These are phyloP conservation scores for Andrena dorsata DNA, from an alignment of 2,888 invertebrate genomes.

Conservation along the genomic window DNA sequence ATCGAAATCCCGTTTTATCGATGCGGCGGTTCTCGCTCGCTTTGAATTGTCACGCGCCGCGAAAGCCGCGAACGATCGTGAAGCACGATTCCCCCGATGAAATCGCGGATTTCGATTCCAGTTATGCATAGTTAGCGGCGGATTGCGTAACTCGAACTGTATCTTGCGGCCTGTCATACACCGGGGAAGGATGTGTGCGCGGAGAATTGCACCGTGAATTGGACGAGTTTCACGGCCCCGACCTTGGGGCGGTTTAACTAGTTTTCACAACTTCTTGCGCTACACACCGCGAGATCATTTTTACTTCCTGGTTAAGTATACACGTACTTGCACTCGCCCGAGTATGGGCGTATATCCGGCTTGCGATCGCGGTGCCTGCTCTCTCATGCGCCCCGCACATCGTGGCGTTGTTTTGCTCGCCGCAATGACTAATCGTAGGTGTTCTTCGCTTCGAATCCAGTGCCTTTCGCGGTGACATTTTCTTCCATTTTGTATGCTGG, in stretches of 20 bases:
- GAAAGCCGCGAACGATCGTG: background rate
- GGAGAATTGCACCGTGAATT: conserved; percentile 70
- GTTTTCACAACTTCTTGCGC: conserved; percentile 73
- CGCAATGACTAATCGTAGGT: background rate
- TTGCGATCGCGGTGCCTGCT: conserved; percentile 24
- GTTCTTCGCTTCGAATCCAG: too few relatives aligned
- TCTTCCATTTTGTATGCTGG: too few relatives aligned
- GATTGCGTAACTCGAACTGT: conserved; percentile 55
- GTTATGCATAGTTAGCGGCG: conserved; percentile 30
- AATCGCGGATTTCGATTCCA: conserved; percentile 32
- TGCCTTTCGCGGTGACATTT: too few relatives aligned
- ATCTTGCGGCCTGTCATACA: conserved; percentile 52
- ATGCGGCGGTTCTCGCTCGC: background rate
- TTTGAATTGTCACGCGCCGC: background rate
- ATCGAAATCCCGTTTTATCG: background rate
- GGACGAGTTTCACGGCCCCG: conserved; percentile 74
- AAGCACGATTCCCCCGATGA: conserved; percentile 1
- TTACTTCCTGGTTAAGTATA: conserved; percentile 61
- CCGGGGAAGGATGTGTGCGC: conserved; percentile 63
- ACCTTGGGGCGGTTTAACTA: conserved; percentile 74
- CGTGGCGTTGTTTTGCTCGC: background rate
- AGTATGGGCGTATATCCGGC: background rate
- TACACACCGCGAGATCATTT: conserved; percentile 66
- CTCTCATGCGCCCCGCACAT: background rate
- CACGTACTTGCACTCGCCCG: conserved; percentile 11